These are phyloP conservation scores for Spodoptera picta DNA, from an alignment of 2,888 invertebrate genomes.

Conservation along the genomic window DNA sequence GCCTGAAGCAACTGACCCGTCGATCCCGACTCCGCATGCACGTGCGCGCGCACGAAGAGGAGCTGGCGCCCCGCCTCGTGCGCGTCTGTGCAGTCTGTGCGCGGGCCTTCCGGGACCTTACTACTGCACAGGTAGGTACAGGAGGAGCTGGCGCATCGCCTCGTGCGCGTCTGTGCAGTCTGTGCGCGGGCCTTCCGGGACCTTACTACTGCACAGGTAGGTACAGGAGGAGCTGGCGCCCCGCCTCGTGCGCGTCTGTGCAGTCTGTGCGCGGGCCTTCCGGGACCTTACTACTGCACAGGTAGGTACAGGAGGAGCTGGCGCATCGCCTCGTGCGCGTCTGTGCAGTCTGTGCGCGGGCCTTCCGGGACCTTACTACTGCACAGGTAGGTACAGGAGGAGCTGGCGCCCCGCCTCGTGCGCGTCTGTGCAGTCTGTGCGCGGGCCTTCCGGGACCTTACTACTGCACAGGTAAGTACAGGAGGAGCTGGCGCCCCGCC, in stretches of 20 bases:
- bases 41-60: conserved; percentile 84
- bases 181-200: conserved; percentile 78
- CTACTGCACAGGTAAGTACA: no score
- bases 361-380: no score
- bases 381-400: no score
- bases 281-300: conserved; percentile 68
- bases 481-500: no score
- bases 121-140: conserved; percentile 67
- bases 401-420: no score
- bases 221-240: conserved; percentile 68
- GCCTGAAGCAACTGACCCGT: conserved; percentile 85
- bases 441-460: no score
- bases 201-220: conserved; percentile 68
- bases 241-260: conserved; percentile 75
- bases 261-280: conserved; percentile 76
- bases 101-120: conserved; percentile 72
- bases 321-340: no score
- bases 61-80: conserved; percentile 72
- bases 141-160: conserved; percentile 71
- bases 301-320: conserved; percentile 66
- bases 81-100: conserved; percentile 76
- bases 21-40: conserved; percentile 86
- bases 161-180: conserved; percentile 75
- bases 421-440: no score
- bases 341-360: no score